Evolutionary conservation across 2,888 invertebrate species (phyloP), one percentile per base, ranked within the genome.

Genomic region (Megamerina dolium): DNA sequence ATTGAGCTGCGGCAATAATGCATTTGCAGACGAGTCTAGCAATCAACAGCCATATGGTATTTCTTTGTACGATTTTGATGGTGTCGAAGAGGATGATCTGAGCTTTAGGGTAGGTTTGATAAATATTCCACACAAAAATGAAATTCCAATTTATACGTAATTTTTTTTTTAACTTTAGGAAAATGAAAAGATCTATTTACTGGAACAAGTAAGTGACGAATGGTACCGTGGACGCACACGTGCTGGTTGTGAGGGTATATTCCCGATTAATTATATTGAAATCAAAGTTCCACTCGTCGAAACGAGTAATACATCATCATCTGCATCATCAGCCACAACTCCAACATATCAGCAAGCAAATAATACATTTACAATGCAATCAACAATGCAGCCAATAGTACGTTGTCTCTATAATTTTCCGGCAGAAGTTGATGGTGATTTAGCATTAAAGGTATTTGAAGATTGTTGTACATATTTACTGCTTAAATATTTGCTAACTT

Each of bases 231-330:
- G 92, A 5, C 77, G 79, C 54, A 70, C 83, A 41, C 78, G 78
- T 41, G 71, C 68, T 54, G 81, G 80, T 47, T 75, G 76, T 45
- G 81, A 83, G 64, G 92, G 92, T 29, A 81, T 91, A 54, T 91
- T 92, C 72, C 92, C 92, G 2, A 74, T 77, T 17, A 86, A 80
- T 69, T 91, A 86, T 70, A 77, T 91, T 51, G 80, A 87, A 55
- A 73, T 90, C 34, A 81, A 82, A 64, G 78, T 85, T 52, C 85
- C 88, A 41, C 68, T 87, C 14, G 73, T 76, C 20, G 73, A 72
- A 50, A 61, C 62, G 39, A 43, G 50, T 27, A 30, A 43, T 37
- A 37, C 35, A 37, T 32, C 37, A 20, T 32, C 23, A 32, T 40
- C 49, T 20, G 14, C 45, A 16, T 38, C 45, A 36, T 37, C 30